A percentile compares a stretch with the other conserved stretches of the same genome.
These are phyloP conservation scores for Allobates femoralis DNA, from an alignment of 2,797 vertebrate species.

Conservation along the genomic window DNA sequence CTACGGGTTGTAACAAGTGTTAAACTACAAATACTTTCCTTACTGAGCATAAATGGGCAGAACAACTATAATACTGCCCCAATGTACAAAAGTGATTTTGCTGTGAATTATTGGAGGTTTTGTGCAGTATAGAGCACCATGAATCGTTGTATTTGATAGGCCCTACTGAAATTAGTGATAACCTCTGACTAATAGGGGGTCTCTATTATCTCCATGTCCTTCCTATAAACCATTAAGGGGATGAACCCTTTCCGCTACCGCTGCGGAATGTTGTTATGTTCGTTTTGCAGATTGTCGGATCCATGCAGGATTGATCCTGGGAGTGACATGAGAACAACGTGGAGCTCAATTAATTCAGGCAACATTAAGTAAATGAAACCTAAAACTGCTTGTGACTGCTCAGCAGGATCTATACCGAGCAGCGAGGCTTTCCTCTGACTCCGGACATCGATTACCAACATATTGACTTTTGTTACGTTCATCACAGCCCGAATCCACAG, in stretches of 20 bases:
- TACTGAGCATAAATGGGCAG: too few species aligned
- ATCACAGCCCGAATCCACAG: background rate
- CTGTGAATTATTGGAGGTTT: background rate
- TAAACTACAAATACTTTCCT: too few species aligned
- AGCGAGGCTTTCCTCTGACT: constrained; percentile 65
- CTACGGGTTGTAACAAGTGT: too few species aligned
- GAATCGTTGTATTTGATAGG: too few species aligned
- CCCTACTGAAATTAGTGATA: too few species aligned
- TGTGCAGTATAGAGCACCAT: too few species aligned
- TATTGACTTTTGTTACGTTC: constrained; percentile 34
- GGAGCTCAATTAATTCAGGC: constrained; percentile 68
- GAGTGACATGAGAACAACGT: background rate
- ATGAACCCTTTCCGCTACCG: background rate
- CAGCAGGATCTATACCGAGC: constrained; percentile 70
- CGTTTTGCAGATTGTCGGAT: background rate
- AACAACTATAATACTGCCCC: background rate
- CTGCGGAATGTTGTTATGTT: background rate
- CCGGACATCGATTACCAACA: constrained; percentile 61
- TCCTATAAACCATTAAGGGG: background rate
- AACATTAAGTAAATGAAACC: constrained; percentile 74
- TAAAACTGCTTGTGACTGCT: constrained; percentile 66
- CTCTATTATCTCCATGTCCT: background rate
- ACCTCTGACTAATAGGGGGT: too few species aligned
- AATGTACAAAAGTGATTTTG: background rate
- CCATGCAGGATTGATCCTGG: constrained; percentile 11